Evolutionary conservation across 2,113 vertebrate species (phyloP).

Genomic region (Podilymbus podiceps): DNA sequence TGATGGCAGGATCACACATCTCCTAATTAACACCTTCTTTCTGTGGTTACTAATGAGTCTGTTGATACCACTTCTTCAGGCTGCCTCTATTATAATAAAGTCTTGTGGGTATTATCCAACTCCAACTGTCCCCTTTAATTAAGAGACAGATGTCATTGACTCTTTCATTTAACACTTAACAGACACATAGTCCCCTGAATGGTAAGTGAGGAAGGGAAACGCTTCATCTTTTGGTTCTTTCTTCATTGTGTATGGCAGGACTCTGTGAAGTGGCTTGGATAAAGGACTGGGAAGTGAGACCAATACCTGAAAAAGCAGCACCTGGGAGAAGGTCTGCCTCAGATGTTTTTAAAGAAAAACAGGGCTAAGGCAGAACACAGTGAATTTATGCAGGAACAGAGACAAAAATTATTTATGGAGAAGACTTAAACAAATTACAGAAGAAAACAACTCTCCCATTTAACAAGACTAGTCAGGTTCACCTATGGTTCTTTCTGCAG

Average conservation of each 20-base stretch:
- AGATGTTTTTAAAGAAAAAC: neutral
- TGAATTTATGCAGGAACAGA: neutral
- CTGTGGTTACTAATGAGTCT: conserved; percentile 24
- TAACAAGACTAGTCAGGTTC: neutral
- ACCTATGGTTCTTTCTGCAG: neutral
- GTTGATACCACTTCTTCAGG: conserved; percentile 32
- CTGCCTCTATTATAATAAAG: conserved; percentile 55
- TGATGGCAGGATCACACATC: conserved; percentile 67
- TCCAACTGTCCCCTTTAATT: conserved; percentile 68
- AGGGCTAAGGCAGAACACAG: neutral
- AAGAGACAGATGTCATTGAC: conserved; percentile 70
- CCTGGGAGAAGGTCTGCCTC: neutral
- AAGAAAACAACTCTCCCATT: neutral
- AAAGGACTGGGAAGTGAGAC: neutral
- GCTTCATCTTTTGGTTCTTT: neutral
- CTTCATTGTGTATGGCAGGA: neutral
- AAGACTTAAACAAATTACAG: neutral
- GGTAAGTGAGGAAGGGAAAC: neutral
- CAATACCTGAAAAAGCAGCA: neutral
- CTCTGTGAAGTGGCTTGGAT: neutral
- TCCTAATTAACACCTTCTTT: conserved; percentile 73
- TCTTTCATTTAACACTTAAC: conserved; percentile 19
- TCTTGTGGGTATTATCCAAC: conserved; percentile 42
- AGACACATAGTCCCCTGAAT: neutral
- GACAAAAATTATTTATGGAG: neutral